phyloP scores from a whole-genome alignment of 2,888 invertebrate genomes.

The Dilophus febrilis region DNA sequence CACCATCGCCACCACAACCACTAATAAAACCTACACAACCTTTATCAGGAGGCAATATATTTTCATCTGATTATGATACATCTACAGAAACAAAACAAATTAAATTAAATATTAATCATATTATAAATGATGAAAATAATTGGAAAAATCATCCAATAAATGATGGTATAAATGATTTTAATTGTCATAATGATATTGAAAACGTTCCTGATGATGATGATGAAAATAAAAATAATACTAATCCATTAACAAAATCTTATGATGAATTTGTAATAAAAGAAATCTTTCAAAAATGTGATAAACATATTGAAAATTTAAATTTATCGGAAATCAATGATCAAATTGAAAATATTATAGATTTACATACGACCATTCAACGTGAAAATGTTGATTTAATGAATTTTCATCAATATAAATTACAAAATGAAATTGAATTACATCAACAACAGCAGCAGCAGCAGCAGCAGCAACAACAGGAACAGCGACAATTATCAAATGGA shows the following conservation, averaged over 20 bases:
- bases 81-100: not conserved
- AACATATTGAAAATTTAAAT: conserved; percentile 11
- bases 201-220: too few species aligned
- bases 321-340: conserved; percentile 14
- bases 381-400: conserved; percentile 12
- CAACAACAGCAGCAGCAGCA: too few species aligned
- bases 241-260: too few species aligned
- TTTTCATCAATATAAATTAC: conserved; percentile 2
- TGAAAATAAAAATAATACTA: too few species aligned
- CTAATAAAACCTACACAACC: too few species aligned
- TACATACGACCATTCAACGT: conserved; percentile 14
- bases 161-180: too few species aligned
- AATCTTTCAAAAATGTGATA: conserved; percentile 14
- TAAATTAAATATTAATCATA: not conserved
- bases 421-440: too few species aligned
- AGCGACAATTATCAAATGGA: not conserved
- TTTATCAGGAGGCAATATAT: too few species aligned
- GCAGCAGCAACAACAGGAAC: conserved; percentile 9
- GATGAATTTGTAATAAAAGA: not conserved
- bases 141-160: too few species aligned
- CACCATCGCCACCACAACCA: too few species aligned
- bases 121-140: not conserved
- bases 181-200: too few species aligned
- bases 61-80: too few species aligned
- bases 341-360: conserved; percentile 15